Percentiles rank a stretch among this genome's conserved stretches.
phyloP scores from a whole-genome alignment of 2,888 invertebrate species.

The Mesochorus sp. region DNA sequence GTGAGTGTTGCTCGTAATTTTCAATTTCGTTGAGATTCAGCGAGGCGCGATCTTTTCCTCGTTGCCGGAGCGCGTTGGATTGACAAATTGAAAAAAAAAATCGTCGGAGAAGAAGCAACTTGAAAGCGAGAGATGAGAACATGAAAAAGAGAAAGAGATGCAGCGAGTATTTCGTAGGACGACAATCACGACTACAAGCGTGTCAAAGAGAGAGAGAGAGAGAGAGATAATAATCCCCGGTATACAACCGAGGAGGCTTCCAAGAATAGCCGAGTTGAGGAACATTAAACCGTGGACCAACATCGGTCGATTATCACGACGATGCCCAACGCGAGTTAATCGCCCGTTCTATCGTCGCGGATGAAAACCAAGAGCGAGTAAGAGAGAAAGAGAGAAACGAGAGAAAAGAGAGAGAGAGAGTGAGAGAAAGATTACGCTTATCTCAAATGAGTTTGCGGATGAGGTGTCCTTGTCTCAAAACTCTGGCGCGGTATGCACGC shows the following conservation, averaged over 20 bases:
- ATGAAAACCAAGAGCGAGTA: slow-evolving; percentile 24
- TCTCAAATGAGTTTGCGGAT: slow-evolving; percentile 58
- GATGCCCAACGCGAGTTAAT: slow-evolving; percentile 55
- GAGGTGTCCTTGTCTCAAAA: slow-evolving; percentile 57
- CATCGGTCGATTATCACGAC: slow-evolving; percentile 59
- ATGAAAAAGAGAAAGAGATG: not conserved
- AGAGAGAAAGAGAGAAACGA: slow-evolving; percentile 13
- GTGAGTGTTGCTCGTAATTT: slow-evolving; percentile 1
- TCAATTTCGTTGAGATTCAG: slow-evolving; percentile 38
- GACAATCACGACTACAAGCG: not conserved
- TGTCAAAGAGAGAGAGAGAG: not conserved
- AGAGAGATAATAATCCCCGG: slow-evolving; percentile 50
- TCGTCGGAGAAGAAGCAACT: not conserved
- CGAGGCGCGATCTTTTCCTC: not conserved
- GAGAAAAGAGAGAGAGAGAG: slow-evolving; percentile 28
- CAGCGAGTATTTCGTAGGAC: not conserved
- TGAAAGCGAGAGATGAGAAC: not conserved
- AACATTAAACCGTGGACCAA: slow-evolving; percentile 63
- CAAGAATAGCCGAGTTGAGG: slow-evolving; percentile 48
- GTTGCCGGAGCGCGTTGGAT: not conserved
- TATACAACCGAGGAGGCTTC: slow-evolving; percentile 37
- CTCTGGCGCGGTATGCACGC: not conserved
- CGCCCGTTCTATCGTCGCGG: slow-evolving; percentile 45
- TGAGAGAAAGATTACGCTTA: slow-evolving; percentile 58
- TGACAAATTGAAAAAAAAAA: not conserved